These are phyloP conservation scores for Lota lota DNA, from an alignment of 2,113 vertebrate species.

Conservation along the genomic window DNA sequence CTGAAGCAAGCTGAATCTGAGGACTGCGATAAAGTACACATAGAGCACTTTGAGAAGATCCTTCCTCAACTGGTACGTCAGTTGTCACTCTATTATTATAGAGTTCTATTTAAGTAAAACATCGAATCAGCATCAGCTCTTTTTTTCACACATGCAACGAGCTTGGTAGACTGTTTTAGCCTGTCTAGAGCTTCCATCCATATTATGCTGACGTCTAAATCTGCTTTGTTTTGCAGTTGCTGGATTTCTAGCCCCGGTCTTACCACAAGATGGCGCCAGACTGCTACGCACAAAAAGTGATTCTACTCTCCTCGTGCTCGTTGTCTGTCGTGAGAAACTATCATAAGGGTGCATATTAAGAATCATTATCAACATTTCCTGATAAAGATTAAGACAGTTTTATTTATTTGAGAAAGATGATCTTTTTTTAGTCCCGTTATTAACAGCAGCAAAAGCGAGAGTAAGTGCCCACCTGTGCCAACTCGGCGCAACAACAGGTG, in stretches of 20 bases:
- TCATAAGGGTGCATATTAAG: constrained; percentile 11
- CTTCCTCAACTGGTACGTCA: constrained; percentile 74
- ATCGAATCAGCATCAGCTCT: too few relatives aligned
- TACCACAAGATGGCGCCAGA: constrained; percentile 65
- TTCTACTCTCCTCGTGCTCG: not conserved
- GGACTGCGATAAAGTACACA: constrained; percentile 64
- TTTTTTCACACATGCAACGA: too few relatives aligned
- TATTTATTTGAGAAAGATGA: constrained; percentile 26
- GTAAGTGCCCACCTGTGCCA: constrained; percentile 64
- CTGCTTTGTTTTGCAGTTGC: constrained; percentile 48
- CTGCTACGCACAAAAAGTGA: constrained; percentile 1
- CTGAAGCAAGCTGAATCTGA: constrained; percentile 73
- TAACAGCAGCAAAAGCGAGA: constrained; percentile 23
- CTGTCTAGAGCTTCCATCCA: too few relatives aligned
- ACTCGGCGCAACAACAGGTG: constrained; percentile 71
- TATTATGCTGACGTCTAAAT: not conserved
- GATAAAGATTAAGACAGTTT: constrained; percentile 7
- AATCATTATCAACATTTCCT: constrained; percentile 10
- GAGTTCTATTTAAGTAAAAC: too few relatives aligned
- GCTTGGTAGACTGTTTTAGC: too few relatives aligned
- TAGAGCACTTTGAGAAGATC: constrained; percentile 79
- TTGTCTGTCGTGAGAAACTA: not conserved
- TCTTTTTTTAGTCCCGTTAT: constrained; percentile 4
- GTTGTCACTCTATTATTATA: too few relatives aligned
- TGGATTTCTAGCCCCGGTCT: constrained; percentile 61